Conservation (phyloP, 2,797 vertebrate genomes). For the Galaxias olidus region DNA sequence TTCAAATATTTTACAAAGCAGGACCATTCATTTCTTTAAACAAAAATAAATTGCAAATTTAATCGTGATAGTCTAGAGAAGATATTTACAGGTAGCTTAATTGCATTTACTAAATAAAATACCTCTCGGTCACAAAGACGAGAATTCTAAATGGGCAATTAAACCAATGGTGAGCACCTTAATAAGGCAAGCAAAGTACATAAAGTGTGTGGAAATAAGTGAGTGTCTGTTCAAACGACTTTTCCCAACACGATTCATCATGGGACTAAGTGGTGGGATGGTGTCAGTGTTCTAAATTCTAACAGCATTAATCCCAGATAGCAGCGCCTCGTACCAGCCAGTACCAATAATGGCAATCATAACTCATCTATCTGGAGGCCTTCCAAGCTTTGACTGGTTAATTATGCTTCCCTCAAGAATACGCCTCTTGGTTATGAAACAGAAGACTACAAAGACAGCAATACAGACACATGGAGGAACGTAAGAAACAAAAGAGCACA, state of each 20-base stretch:
- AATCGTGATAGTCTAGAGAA: constrained; percentile 66
- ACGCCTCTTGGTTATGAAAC: constrained; percentile 64
- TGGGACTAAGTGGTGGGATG: constrained; percentile 76
- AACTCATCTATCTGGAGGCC: constrained; percentile 77
- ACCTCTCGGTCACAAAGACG: constrained; percentile 77
- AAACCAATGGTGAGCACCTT: constrained; percentile 71
- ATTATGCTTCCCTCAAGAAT: constrained; percentile 77
- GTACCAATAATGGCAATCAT: constrained; percentile 78
- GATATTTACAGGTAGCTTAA: constrained; percentile 83
- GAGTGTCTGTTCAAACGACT: constrained; percentile 76
- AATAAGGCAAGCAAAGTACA: constrained; percentile 75
- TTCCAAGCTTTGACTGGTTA: constrained; percentile 72
- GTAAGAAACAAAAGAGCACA: constrained; percentile 27
- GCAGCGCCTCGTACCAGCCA: constrained; percentile 70
- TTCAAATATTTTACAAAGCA: constrained; percentile 64
- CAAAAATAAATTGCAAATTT: constrained; percentile 62
- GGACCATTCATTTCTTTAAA: constrained; percentile 75
- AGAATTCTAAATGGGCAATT: constrained; percentile 80
- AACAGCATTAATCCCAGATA: constrained; percentile 78
- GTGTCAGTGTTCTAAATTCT: constrained; percentile 75
- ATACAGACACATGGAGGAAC: constrained; percentile 27
- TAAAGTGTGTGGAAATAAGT: constrained; percentile 72
- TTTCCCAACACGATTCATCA: constrained; percentile 76
- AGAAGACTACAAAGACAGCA: constrained; percentile 51
- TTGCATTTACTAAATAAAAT: constrained; percentile 79